Evolutionary conservation across 2,888 invertebrate species (phyloP).

Genomic region (Drosophila mimetica): DNA sequence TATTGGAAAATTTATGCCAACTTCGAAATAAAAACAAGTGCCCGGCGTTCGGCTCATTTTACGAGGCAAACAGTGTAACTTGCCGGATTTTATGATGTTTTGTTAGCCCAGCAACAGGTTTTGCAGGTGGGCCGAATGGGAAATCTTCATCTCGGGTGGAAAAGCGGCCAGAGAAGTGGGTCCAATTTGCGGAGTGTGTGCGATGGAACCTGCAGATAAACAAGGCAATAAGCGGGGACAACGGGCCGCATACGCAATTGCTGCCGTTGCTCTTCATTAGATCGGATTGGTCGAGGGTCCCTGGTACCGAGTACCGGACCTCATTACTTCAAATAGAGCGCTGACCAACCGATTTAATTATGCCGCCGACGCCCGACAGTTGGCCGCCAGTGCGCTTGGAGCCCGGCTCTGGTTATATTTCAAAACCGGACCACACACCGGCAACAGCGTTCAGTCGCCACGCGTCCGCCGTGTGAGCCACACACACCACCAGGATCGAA

Average conservation of each 20-base stretch:
- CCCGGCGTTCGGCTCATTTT: conserved; percentile 35
- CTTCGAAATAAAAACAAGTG: conserved; percentile 46
- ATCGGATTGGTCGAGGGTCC: conserved; percentile 19
- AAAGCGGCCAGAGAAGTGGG: neutral
- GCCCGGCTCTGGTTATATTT: conserved; percentile 59
- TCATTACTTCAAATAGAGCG: conserved; percentile 74
- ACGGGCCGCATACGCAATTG: conserved; percentile 44
- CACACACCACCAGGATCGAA: conserved; percentile 17
- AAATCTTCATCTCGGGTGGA: conserved; percentile 10
- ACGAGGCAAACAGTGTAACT: conserved; percentile 74
- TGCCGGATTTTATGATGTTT: conserved; percentile 68
- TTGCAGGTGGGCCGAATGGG: conserved; percentile 1
- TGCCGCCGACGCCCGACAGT: conserved; percentile 55
- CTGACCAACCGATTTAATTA: conserved; percentile 62
- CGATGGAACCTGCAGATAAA: conserved; percentile 55
- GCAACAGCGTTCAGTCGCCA: conserved; percentile 58
- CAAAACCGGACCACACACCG: conserved; percentile 58
- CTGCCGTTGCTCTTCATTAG: conserved; percentile 76
- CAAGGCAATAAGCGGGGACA: conserved; percentile 64
- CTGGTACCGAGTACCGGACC: too few species aligned
- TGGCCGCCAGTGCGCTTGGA: conserved; percentile 29
- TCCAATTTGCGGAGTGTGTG: conserved; percentile 44
- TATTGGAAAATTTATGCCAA: conserved; percentile 67
- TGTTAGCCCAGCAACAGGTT: conserved; percentile 33
- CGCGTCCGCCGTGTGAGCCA: conserved; percentile 40